Base-by-base conservation (phyloP, 2,113 vertebrate genomes). In the Abramis brama region DNA sequence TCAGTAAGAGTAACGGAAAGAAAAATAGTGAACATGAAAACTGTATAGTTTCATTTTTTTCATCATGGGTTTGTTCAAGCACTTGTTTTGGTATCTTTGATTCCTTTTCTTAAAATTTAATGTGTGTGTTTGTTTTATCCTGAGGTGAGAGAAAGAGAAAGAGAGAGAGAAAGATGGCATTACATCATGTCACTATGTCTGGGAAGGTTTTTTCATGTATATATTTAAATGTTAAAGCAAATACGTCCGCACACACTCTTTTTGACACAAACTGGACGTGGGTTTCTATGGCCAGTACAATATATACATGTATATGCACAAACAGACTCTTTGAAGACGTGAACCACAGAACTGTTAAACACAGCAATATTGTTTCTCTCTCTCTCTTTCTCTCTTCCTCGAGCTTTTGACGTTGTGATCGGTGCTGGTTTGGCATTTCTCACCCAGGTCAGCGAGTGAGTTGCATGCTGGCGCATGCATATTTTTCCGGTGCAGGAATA, bases 1-100 rank as follows among this genome's bases (percentile, higher is more conserved):
- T 92, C 93, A 93, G 87, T 90, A 80, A 23, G 59, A 39, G 90
- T 91, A 85, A 86, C 88, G 90, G 89, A 92, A 85, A 91, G 94
- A 86, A 84, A 90, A 82, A 70, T 17, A 55, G 73, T 30, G 45
- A 68, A 91, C 87, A 87, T 86, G 30, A 88, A 85, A 84, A 79
- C 77, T 91, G 92, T 92, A 92, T 90, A 91, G 91, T 91, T 93
- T 91, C 50, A 86, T 83, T 85, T 12, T 80, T 55, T 39, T 62
- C 19, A 75, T 91, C 84, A 89, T 88, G 92, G 88, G 84, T 91
- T 91, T 77, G 59, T 90, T 89, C 52, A 77, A 91, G 86, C 90
- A 89, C 90, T 92, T 91, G 87, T 77, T 91, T 91, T 89, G 50
- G 88, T 91, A 83, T 90, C 90, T 92, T 91, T 90, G 89, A 92